phyloP scores from a whole-genome alignment of 2,113 vertebrate genomes.

The Mirounga angustirostris region DNA sequence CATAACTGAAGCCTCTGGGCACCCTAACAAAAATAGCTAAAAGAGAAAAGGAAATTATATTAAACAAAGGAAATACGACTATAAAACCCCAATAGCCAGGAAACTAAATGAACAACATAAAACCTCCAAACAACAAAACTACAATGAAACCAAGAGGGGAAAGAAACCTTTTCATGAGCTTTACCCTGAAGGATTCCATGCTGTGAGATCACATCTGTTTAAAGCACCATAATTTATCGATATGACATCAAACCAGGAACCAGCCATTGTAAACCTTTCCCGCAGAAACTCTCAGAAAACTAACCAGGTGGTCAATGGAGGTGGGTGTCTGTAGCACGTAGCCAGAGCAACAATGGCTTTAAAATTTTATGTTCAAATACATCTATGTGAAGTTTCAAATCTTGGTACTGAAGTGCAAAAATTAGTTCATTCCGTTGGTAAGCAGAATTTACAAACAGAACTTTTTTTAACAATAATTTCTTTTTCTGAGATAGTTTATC shows the following conservation, averaged over 20 bases:
- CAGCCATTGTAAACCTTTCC: conserved; percentile 82
- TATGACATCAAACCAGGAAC: conserved; percentile 81
- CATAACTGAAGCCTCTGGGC: conserved; percentile 85
- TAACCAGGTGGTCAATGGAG: conserved; percentile 80
- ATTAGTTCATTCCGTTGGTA: conserved; percentile 45
- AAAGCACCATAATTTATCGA: conserved; percentile 84
- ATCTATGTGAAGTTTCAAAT: conserved; percentile 72
- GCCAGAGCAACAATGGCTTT: conserved; percentile 72
- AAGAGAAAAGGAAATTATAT: conserved; percentile 85
- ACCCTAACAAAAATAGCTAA: conserved; percentile 84
- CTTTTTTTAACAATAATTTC: neutral
- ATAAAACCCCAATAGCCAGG: conserved; percentile 84
- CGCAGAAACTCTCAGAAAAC: conserved; percentile 80
- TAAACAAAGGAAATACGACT: conserved; percentile 86
- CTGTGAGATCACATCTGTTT: conserved; percentile 83
- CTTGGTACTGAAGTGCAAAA: conserved; percentile 64
- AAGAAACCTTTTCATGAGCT: conserved; percentile 76
- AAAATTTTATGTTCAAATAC: conserved; percentile 82
- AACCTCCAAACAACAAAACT: conserved; percentile 85
- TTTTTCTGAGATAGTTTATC: neutral
- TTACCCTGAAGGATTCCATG: conserved; percentile 83
- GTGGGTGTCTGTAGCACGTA: neutral
- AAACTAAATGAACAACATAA: conserved; percentile 87
- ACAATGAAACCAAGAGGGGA: conserved; percentile 79
- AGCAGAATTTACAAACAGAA: conserved; percentile 47